A percentile compares a stretch with the other conserved stretches of the same genome.
phyloP scores from a whole-genome alignment of 1,140 invertebrate genomes.

The Eumaeus atala region DNA sequence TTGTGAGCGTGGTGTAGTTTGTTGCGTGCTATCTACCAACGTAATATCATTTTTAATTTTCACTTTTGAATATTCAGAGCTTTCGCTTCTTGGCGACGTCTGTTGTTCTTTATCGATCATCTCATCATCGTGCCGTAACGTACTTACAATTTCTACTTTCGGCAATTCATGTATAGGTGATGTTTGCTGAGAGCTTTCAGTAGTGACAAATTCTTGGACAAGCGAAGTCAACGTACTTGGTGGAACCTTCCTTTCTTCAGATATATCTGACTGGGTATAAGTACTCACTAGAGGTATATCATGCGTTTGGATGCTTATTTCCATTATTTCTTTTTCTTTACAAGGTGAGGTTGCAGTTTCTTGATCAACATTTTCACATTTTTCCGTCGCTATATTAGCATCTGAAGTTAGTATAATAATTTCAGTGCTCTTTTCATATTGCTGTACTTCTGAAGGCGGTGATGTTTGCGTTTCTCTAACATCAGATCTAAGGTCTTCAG shows the following conservation, averaged over 20 bases:
- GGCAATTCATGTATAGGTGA: constrained; percentile 38
- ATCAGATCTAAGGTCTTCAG: constrained; percentile 44
- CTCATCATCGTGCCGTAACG: constrained; percentile 9
- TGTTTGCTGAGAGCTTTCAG: constrained; percentile 60
- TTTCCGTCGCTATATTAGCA: constrained; percentile 63
- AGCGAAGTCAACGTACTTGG: constrained; percentile 13
- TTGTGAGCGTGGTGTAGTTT: constrained; percentile 43
- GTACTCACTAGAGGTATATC: constrained; percentile 43
- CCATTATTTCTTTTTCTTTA: constrained; percentile 48
- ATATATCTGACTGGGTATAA: constrained; percentile 53
- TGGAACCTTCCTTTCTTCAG: constrained; percentile 10
- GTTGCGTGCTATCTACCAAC: constrained; percentile 37
- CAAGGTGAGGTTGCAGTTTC: constrained; percentile 59
- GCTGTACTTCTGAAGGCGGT: constrained; percentile 42
- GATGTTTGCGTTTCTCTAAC: constrained; percentile 65
- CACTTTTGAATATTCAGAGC: constrained; percentile 15
- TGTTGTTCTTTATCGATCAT: constrained; percentile 25
- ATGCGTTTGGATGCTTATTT: constrained; percentile 72
- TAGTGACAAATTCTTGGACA: constrained; percentile 30
- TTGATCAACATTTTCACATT: constrained; percentile 58
- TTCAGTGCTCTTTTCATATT: constrained; percentile 63
- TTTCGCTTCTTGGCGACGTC: constrained; percentile 27
- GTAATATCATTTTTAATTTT: constrained; percentile 26
- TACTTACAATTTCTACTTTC: constrained; percentile 13
- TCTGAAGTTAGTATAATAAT: constrained; percentile 51